phyloP scores from a whole-genome alignment of 2,888 invertebrate species.

The Calameuta filiformis region DNA sequence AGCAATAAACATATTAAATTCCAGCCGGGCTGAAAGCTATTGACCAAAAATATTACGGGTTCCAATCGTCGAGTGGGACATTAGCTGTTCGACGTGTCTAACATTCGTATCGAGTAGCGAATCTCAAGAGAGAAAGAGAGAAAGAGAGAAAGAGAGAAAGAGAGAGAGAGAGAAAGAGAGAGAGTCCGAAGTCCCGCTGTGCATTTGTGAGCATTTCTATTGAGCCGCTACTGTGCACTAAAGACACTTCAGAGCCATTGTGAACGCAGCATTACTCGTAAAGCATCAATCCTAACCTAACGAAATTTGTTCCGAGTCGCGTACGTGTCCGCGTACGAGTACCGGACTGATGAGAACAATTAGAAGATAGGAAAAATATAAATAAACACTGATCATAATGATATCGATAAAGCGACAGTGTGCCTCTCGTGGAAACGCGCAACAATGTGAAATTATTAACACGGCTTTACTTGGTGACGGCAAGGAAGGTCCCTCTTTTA shows the following conservation, averaged over 20 bases:
- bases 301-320: conserved; percentile 36
- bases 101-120: conserved; percentile 60
- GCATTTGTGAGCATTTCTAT: conserved; percentile 61
- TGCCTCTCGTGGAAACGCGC: no score
- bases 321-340: neutral
- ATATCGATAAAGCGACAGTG: neutral
- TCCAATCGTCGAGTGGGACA: conserved; percentile 35
- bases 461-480: no score
- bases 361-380: neutral
- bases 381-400: conserved; percentile 4
- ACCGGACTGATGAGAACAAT: neutral
- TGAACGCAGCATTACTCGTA: conserved; percentile 34
- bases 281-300: conserved; percentile 48
- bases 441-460: no score
- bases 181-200: conserved; percentile 57
- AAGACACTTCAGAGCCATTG: conserved; percentile 59
- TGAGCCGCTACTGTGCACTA: conserved; percentile 54
- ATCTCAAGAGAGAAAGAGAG: conserved; percentile 45
- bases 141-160: conserved; percentile 25
- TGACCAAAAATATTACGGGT: conserved; percentile 32
- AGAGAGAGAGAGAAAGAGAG: conserved; percentile 25
- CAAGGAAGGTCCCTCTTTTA: no score
- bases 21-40: conserved; percentile 38
- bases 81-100: conserved; percentile 42
- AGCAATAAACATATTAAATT: conserved; percentile 62